Base-by-base conservation (phyloP, 1,140 invertebrate genomes). In the Hypothenemus hampei region DNA sequence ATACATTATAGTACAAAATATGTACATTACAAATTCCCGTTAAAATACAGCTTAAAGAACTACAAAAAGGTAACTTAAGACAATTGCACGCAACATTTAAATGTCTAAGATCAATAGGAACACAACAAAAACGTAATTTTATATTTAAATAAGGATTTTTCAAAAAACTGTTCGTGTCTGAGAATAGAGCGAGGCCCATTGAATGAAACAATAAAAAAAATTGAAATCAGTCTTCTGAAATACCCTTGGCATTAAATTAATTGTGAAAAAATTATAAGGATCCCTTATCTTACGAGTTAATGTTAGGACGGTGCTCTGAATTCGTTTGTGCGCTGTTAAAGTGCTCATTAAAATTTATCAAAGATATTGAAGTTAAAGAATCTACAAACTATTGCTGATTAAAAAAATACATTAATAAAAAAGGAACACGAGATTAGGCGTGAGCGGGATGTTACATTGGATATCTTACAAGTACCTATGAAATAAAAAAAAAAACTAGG, bases 41-140 rank as follows among this genome's bases (percentile, higher is more conserved):
- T 19, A 15, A 44, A 43, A 26, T 8, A 11, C 13, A 1, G 10
- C 10, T 31, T 31, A 49, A 22, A 22, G 29, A 31, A 41, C 26
- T 41, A 21, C 37, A 29, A 51, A 43, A 51, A 51, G 49, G 49
- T 51, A 51, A 51, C 49, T 51, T 41, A 43, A 7, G 39, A 51
- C 22, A 51, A 51, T 51, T 51, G 49, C 49, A 51, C 49, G 33
- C 29, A 51, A 51, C 49, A 51, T 43, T 51, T 51, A 51, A 51
- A 51, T 41, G 49, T 51, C 43, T 31, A 31, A 41, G 40, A 39
- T 24, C 16, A 16, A 33, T 51, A 51, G 49, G 49, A 51, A 51
- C 49, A 41, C 36, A 51, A 51, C 45, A 26, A 41, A n/a, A 49
- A 49, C n/a, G n/a, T n/a, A n/a, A n/a, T n/a, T n/a, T n/a, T n/a